phyloP scores from a whole-genome alignment of 2,888 invertebrate species.

The Eulithis prunata region DNA sequence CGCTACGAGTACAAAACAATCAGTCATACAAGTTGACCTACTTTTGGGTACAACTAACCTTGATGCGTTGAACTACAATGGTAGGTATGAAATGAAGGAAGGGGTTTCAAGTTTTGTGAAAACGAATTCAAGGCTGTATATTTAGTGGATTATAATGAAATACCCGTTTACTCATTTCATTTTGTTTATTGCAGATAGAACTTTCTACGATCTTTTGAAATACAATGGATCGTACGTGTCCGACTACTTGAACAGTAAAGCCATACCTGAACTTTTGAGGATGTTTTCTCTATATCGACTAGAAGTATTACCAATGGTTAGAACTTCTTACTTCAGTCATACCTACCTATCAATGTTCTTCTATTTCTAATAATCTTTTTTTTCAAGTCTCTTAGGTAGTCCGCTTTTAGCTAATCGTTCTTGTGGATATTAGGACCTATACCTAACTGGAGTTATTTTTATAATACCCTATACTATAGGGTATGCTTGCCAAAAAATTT shows the following conservation, averaged over 20 bases:
- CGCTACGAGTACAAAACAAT: conserved; percentile 76
- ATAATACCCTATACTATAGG: too few species aligned
- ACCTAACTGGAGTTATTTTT: too few species aligned
- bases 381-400: too few species aligned
- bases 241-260: conserved; percentile 83
- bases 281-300: conserved; percentile 60
- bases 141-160: conserved; percentile 1
- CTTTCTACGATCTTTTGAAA: conserved; percentile 85
- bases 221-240: conserved; percentile 81
- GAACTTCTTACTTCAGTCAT: conserved; percentile 9
- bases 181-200: conserved; percentile 71
- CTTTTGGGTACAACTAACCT: conserved; percentile 88
- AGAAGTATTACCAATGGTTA: conserved; percentile 58
- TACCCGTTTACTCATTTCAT: background rate
- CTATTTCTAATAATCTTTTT: too few species aligned
- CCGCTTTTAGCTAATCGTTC: too few species aligned
- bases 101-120: conserved; percentile 32
- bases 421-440: too few species aligned
- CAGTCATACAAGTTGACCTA: conserved; percentile 85
- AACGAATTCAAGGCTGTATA: conserved; percentile 36
- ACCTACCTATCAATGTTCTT: too few species aligned
- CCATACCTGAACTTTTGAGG: conserved; percentile 84
- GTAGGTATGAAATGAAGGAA: conserved; percentile 71
- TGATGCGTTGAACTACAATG: conserved; percentile 85
- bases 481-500: background rate